Percentiles rank a stretch among this genome's conserved stretches.
Conservation (phyloP, 2,888 invertebrate genomes). For the Lomographa bimaculata region DNA sequence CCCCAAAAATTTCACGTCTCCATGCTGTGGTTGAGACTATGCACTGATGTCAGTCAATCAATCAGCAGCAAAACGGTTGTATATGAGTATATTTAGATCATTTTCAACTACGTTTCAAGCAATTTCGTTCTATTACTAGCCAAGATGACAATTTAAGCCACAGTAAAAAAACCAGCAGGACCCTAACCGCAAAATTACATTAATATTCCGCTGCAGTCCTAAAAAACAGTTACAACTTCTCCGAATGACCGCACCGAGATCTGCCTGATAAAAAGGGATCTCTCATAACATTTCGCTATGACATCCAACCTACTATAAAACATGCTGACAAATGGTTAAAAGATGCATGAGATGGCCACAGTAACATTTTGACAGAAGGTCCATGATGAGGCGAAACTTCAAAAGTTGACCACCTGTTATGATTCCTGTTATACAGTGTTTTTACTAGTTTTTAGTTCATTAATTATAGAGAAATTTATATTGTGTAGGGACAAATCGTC, state of each 20-base stretch:
- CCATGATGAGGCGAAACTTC: slow-evolving; percentile 50
- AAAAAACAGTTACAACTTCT: slow-evolving; percentile 35
- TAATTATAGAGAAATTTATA: slow-evolving; percentile 78
- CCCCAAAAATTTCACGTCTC: no score
- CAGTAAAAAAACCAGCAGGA: slow-evolving; percentile 12
- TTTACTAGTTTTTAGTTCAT: slow-evolving; percentile 62
- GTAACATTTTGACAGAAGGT: slow-evolving; percentile 40
- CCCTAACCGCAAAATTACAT: slow-evolving; percentile 14
- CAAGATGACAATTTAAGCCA: no score
- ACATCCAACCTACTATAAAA: slow-evolving; percentile 32
- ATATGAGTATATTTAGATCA: no score
- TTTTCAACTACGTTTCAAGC: no score
- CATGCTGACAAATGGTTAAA: slow-evolving; percentile 27
- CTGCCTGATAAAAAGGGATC: slow-evolving; percentile 35
- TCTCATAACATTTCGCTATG: slow-evolving; percentile 32
- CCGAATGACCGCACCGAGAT: slow-evolving; percentile 35
- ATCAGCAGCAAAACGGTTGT: no score
- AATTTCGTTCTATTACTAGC: no score
- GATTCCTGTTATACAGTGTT: slow-evolving; percentile 71
- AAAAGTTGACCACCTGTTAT: slow-evolving; percentile 75
- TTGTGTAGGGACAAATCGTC: slow-evolving; percentile 68
- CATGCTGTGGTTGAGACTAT: no score
- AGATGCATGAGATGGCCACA: slow-evolving; percentile 24
- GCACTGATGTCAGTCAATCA: no score
- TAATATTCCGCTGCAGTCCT: slow-evolving; percentile 27